phyloP scores from a whole-genome alignment of 2,797 vertebrate genomes.

The Pipistrellus kuhlii region DNA sequence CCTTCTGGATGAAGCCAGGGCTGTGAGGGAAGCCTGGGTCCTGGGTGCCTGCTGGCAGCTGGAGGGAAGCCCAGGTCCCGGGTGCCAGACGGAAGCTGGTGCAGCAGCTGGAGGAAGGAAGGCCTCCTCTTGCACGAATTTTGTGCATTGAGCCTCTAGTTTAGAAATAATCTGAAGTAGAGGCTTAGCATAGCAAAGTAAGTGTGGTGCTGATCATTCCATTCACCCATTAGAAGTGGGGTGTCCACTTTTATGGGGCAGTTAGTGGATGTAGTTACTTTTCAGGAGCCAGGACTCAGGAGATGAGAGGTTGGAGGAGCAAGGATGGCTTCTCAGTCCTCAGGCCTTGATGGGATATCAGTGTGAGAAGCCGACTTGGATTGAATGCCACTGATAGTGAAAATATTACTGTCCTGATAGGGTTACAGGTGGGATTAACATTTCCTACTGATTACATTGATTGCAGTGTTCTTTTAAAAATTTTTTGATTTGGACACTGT shows the following conservation, averaged over 20 bases:
- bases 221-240: background rate
- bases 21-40: too few relatives aligned
- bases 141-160: too few relatives aligned
- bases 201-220: background rate
- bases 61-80: too few relatives aligned
- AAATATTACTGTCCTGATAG: background rate
- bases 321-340: background rate
- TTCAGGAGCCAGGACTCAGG: background rate
- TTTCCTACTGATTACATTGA: background rate
- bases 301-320: background rate
- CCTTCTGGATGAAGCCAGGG: too few relatives aligned
- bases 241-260: background rate
- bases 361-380: background rate
- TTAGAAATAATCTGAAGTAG: constrained; percentile 3
- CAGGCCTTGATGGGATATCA: background rate
- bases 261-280: background rate
- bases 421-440: background rate
- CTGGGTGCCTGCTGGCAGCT: too few relatives aligned
- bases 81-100: too few relatives aligned
- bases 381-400: background rate
- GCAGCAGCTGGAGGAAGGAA: too few relatives aligned
- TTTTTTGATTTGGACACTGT: too few relatives aligned
- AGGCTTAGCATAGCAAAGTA: background rate
- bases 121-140: too few relatives aligned
- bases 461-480: background rate